phyloP scores from a whole-genome alignment of 1,140 invertebrate genomes.

The Mizuhopecten yessoensis region DNA sequence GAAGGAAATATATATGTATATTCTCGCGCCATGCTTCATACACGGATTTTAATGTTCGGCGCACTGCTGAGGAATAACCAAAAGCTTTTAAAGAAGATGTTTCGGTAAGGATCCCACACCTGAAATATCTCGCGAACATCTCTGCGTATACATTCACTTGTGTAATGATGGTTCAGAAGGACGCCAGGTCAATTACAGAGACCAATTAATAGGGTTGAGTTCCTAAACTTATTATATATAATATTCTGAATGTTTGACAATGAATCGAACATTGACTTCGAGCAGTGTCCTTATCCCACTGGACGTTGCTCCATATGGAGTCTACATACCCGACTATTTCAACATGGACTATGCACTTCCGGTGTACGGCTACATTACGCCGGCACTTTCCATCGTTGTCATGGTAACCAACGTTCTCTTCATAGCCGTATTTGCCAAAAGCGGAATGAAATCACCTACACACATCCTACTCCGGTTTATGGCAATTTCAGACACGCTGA shows the following conservation, averaged over 20 bases:
- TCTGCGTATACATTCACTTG: too few relatives aligned
- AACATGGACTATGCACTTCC: conserved; percentile 42
- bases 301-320: conserved; percentile 13
- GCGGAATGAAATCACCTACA: conserved; percentile 49
- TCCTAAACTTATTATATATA: too few relatives aligned
- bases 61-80: too few relatives aligned
- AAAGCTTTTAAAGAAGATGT: too few relatives aligned
- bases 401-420: conserved; percentile 48
- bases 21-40: too few relatives aligned
- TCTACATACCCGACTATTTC: conserved; percentile 45
- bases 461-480: conserved; percentile 50
- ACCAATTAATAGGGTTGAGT: too few relatives aligned
- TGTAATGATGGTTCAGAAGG: too few relatives aligned
- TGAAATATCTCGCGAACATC: too few relatives aligned
- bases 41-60: too few relatives aligned
- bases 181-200: too few relatives aligned
- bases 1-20: too few relatives aligned
- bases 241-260: background rate
- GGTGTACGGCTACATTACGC: conserved; percentile 43
- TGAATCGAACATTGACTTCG: background rate
- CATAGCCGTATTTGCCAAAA: conserved; percentile 9
- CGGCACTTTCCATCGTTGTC: conserved; percentile 44
- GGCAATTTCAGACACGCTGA: conserved; percentile 47
- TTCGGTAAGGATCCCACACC: too few relatives aligned
- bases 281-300: conserved; percentile 1